Base-by-base conservation (phyloP, 2,888 invertebrate species). In the Xestia ashworthii region DNA sequence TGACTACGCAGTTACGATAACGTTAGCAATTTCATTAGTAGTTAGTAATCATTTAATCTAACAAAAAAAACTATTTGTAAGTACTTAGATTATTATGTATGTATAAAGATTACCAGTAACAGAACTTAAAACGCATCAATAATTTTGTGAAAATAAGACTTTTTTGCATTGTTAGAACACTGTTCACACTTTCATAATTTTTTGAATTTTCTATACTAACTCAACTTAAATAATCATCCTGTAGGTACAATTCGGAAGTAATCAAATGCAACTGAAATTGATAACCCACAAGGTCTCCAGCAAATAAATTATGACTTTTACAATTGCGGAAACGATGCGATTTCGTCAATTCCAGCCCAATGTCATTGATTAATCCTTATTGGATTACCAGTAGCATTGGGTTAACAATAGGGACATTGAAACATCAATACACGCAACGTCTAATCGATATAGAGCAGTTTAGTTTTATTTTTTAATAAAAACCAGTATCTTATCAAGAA, bases 401-500 rank as follows among this genome's bases (percentile, higher is more conserved):
- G 14, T 12, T 50, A 19, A 50, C 1, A 44, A 48, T 16, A 32
- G 16, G 22, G 22, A 58, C 5, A 38, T 68, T 50, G 4, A 38
- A 67, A 50, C 22, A 74, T 71, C 5, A 46, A 80, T 48, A 53
- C 16, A 53, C 12, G 9, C 5, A 8, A 68, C n/a, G 48, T 2
- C 8, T 72, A 64, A 79, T 78, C 66, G 82, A 55, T 71, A 72
- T 77, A 60, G 60, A 69, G 38, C 32, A 65, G 11, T 12, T 22
- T 32, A 55, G 19, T 44, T 78, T 67, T 44, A 44, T 65, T 53
- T 81, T 72, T 72, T 25, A 78, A 79, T 73, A 71, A 79, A 72
- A 70, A 64, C 25, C 19, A 38, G 38, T 87, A 87, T 78, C 81
- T 87, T 72, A 87, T 86, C 84, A 67, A 50, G n/a, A 11, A 48